Percentiles rank a stretch among this genome's conserved stretches.
These are phyloP conservation scores for Strix uralensis DNA, from an alignment of 2,113 vertebrate genomes.

Conservation along the genomic window DNA sequence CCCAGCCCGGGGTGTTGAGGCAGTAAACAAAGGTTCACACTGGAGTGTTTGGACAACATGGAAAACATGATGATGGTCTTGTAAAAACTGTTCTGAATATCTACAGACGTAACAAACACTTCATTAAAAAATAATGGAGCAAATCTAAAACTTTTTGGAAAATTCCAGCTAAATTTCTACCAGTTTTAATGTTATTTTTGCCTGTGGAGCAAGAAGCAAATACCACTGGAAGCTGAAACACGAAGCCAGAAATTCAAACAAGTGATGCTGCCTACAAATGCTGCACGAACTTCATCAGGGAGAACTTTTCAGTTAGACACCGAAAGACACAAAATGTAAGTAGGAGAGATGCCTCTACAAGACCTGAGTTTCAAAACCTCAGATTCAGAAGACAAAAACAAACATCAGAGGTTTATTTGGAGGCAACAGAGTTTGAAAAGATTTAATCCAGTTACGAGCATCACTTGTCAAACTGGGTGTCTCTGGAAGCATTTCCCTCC, in stretches of 20 bases:
- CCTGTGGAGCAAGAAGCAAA: background rate
- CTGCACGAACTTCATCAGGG: background rate
- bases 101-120: background rate
- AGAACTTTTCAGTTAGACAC: background rate
- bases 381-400: background rate
- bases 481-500: background rate
- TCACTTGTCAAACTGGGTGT: background rate
- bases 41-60: background rate
- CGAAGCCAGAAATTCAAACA: background rate
- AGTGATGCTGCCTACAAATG: background rate
- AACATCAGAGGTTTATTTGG: background rate
- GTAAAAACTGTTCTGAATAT: background rate
- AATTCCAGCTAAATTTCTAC: background rate
- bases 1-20: background rate
- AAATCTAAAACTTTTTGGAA: background rate
- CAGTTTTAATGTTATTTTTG: background rate
- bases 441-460: background rate
- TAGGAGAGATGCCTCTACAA: background rate
- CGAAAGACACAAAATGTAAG: rapidly evolving
- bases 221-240: background rate
- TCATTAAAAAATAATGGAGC: background rate
- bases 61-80: background rate
- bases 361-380: background rate
- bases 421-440: background rate
- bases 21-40: background rate